A percentile compares a stretch with the other conserved stretches of the same genome.
phyloP scores from a whole-genome alignment of 2,797 vertebrate genomes.

The Forpus xanthops region DNA sequence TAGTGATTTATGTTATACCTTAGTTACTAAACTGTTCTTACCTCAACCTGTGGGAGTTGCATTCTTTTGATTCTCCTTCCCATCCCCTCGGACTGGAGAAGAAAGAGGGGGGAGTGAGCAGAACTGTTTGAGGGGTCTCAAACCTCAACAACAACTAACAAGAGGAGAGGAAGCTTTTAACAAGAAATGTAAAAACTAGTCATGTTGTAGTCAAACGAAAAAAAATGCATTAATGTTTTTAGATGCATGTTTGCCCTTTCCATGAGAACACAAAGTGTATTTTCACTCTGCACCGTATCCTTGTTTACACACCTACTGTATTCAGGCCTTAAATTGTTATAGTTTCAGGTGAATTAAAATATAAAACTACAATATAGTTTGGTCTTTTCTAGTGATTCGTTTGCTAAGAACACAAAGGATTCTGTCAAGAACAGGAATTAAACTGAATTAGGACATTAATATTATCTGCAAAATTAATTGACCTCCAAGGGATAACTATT shows the following conservation, averaged over 20 bases:
- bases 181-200: background rate
- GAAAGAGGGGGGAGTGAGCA: no score
- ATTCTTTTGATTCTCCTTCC: no score
- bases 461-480: background rate
- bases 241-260: background rate
- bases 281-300: background rate
- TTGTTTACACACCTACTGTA: background rate
- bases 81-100: no score
- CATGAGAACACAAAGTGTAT: background rate
- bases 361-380: background rate
- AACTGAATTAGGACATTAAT: background rate
- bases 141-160: no score
- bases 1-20: no score
- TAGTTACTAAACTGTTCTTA: no score
- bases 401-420: background rate
- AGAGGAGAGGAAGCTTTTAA: background rate
- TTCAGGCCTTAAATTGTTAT: background rate
- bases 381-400: background rate
- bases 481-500: background rate
- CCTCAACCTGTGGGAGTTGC: no score
- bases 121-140: no score
- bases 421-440: background rate
- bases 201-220: background rate
- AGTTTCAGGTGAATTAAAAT: background rate
- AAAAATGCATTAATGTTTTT: background rate